These are phyloP conservation scores for Epizoanthus scotinus DNA, from an alignment of 92 coral and sea anemone species.

Conservation along the genomic window DNA sequence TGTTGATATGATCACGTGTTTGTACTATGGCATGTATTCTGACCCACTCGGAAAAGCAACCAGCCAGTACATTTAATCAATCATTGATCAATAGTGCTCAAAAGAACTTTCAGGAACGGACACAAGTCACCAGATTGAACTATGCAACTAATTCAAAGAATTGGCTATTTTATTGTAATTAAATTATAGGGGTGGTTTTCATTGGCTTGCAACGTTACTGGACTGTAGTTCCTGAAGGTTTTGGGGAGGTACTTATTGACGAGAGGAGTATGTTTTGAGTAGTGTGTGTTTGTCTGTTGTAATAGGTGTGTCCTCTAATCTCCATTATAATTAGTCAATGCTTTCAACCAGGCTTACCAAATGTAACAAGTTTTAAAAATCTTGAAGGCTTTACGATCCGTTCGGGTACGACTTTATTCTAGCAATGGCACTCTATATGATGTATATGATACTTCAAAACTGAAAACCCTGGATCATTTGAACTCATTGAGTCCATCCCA, in stretches of 20 bases:
- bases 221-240: not conserved
- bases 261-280: not conserved
- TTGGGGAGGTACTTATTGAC: not conserved
- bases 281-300: not conserved
- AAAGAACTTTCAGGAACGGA: slow-evolving; percentile 15
- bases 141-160: not conserved
- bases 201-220: not conserved
- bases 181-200: slow-evolving; percentile 1
- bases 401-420: too few relatives aligned
- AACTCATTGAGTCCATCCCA: too few relatives aligned
- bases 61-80: not conserved
- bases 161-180: not conserved
- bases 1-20: not conserved
- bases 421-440: too few relatives aligned
- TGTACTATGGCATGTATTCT: not conserved
- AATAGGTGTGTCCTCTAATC: slow-evolving; percentile 8
- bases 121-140: not conserved
- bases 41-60: not conserved
- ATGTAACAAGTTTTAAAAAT: too few relatives aligned
- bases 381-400: too few relatives aligned
- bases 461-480: too few relatives aligned
- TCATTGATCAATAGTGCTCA: not conserved
- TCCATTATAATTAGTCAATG: not conserved
- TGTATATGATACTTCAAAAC: too few relatives aligned
- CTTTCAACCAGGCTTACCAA: too few relatives aligned